These are phyloP conservation scores for Synergus japonicus DNA, from an alignment of 2,888 invertebrate species.

Conservation along the genomic window DNA sequence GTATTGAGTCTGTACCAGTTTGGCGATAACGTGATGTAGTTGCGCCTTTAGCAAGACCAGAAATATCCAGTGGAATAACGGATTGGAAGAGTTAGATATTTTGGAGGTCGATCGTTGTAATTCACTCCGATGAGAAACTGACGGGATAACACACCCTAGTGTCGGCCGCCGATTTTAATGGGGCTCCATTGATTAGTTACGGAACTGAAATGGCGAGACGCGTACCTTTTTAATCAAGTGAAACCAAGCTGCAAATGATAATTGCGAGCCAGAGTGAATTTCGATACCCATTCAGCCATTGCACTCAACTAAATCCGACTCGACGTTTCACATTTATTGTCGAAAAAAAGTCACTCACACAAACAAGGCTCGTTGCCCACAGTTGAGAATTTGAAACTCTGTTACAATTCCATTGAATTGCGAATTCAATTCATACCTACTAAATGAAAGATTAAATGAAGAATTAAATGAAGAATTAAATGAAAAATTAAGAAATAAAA, in stretches of 20 bases:
- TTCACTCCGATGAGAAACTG: constrained; percentile 33
- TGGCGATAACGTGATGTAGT: constrained; percentile 12
- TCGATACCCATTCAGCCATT: neutral
- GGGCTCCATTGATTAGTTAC: constrained; percentile 24
- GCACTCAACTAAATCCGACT: neutral
- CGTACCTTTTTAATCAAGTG: constrained; percentile 15
- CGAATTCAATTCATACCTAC: too few species aligned
- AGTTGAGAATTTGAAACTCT: too few species aligned
- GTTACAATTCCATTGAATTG: too few species aligned
- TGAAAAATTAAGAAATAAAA: constrained; percentile 27
- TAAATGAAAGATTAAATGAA: too few species aligned
- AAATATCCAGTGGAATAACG: constrained; percentile 23
- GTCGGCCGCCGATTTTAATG: constrained; percentile 25
- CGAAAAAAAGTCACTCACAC: neutral
- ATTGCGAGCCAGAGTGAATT: constrained; percentile 8
- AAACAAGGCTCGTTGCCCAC: too few species aligned
- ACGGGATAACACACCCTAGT: constrained; percentile 16
- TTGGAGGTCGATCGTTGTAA: constrained; percentile 17
- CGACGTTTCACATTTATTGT: neutral
- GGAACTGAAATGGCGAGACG: constrained; percentile 6
- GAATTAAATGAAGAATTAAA: neutral
- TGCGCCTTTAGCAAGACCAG: constrained; percentile 10
- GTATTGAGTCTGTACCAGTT: neutral
- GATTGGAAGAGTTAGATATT: constrained; percentile 26
- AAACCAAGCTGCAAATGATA: neutral